Evolutionary conservation across 1,140 invertebrate species (phyloP).

Genomic region (Lineus longissimus): DNA sequence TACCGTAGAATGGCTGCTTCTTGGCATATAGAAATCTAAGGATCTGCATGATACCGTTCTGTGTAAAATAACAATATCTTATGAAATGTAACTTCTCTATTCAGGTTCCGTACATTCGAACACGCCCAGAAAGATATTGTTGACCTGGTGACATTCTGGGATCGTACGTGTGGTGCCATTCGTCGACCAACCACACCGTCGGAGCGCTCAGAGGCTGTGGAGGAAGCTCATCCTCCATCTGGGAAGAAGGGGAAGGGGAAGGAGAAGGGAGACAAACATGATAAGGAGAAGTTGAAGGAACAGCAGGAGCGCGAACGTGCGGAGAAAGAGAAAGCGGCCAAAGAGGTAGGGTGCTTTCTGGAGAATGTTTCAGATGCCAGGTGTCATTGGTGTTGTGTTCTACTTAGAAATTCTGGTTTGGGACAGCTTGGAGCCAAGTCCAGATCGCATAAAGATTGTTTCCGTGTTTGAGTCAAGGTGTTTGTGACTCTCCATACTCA

Average conservation of each 20-base stretch:
- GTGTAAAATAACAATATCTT: too few species aligned
- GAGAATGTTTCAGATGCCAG: too few species aligned
- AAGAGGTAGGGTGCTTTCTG: slow-evolving; percentile 34
- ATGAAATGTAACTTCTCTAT: slow-evolving; percentile 4
- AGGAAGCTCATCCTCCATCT: slow-evolving; percentile 38
- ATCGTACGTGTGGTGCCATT: slow-evolving; percentile 38
- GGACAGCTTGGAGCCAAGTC: too few species aligned
- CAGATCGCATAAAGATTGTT: too few species aligned
- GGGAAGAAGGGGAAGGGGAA: slow-evolving; percentile 41
- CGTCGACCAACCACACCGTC: slow-evolving; percentile 44
- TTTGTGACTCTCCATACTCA: too few species aligned
- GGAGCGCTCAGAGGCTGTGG: slow-evolving; percentile 35
- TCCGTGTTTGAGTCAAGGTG: too few species aligned
- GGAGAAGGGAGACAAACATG: slow-evolving; percentile 37
- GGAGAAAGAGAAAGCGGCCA: slow-evolving; percentile 44
- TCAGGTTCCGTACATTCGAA: slow-evolving; percentile 51
- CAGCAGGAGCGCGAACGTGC: slow-evolving; percentile 43
- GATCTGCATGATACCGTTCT: too few species aligned
- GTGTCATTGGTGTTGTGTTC: too few species aligned
- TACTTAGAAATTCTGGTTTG: too few species aligned
- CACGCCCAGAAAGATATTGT: slow-evolving; percentile 44
- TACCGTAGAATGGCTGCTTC: too few species aligned
- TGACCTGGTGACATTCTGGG: slow-evolving; percentile 50
- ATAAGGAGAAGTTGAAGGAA: slow-evolving; percentile 44
- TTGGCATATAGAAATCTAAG: too few species aligned